Percentiles rank a stretch among this genome's conserved stretches.
Evolutionary conservation across 2,113 vertebrate genomes (phyloP).

Genomic region (Anthoscopus minutus): DNA sequence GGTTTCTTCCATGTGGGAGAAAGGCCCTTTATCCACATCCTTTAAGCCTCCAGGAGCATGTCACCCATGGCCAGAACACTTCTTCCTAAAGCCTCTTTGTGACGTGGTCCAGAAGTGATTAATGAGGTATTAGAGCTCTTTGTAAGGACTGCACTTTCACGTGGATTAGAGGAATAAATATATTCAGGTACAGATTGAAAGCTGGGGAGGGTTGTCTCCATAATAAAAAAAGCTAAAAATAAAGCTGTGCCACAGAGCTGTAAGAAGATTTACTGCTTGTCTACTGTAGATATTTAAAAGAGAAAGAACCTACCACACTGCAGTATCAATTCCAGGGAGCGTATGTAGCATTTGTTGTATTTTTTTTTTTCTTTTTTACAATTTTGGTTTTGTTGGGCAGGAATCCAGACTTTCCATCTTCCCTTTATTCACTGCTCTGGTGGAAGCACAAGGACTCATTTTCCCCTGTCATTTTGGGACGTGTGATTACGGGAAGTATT

Average conservation of each 20-base stretch:
- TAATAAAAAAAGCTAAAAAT: slow-evolving; percentile 52
- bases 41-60: neutral
- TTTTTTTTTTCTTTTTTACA: neutral
- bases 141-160: slow-evolving; percentile 23
- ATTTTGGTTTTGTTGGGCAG: slow-evolving; percentile 36
- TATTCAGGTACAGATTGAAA: slow-evolving; percentile 24
- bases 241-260: neutral
- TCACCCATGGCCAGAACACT: neutral
- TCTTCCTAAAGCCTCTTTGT: slow-evolving; percentile 26
- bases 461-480: slow-evolving; percentile 38
- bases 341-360: neutral
- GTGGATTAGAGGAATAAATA: slow-evolving; percentile 35
- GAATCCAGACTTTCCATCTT: slow-evolving; percentile 36
- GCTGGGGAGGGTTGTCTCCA: slow-evolving; percentile 1
- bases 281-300: slow-evolving; percentile 32
- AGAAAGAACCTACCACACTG: neutral
- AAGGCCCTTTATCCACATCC: neutral
- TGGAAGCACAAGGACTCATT: slow-evolving; percentile 21
- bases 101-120: slow-evolving; percentile 2
- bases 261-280: slow-evolving; percentile 45
- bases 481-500: slow-evolving; percentile 37
- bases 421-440: neutral
- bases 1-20: neutral
- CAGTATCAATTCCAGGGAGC: neutral
- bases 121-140: slow-evolving; percentile 10